Percentiles rank a stretch among this genome's conserved stretches.
Conservation (phyloP, 2,113 vertebrate species). For the Miniopterus natalensis region DNA sequence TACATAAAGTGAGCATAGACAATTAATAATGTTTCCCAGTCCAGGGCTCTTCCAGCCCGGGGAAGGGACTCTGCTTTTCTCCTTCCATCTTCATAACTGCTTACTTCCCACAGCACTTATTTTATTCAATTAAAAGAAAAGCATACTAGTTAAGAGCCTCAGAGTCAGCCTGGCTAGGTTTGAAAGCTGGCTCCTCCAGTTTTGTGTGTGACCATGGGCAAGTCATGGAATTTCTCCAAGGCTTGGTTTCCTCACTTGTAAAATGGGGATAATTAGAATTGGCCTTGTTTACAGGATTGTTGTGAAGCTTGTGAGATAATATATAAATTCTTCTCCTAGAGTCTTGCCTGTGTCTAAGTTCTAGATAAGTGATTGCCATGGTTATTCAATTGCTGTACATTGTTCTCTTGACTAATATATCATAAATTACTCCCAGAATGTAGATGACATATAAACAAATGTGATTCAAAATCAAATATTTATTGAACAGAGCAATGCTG, state of each 20-base stretch:
- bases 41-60: background rate
- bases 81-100: background rate
- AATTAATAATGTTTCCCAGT: background rate
- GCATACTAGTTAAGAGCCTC: background rate
- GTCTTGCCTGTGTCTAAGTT: background rate
- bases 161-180: background rate
- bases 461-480: conserved; percentile 63
- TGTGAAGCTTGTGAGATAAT: background rate
- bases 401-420: conserved; percentile 52
- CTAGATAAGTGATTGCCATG: background rate
- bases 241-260: background rate
- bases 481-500: background rate
- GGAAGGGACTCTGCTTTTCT: background rate
- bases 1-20: background rate
- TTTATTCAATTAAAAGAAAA: conserved; percentile 25
- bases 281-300: background rate
- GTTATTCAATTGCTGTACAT: conserved; percentile 28
- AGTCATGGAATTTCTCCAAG: conserved; percentile 2
- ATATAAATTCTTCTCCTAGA: background rate
- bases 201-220: background rate
- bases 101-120: background rate
- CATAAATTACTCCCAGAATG: conserved; percentile 31
- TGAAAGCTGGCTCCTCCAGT: background rate
- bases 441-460: conserved; percentile 41
- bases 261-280: background rate